Percentiles rank a stretch among this genome's conserved stretches.
Evolutionary conservation across 2,113 vertebrate genomes (phyloP).

Genomic region (Cygnus buccinator): DNA sequence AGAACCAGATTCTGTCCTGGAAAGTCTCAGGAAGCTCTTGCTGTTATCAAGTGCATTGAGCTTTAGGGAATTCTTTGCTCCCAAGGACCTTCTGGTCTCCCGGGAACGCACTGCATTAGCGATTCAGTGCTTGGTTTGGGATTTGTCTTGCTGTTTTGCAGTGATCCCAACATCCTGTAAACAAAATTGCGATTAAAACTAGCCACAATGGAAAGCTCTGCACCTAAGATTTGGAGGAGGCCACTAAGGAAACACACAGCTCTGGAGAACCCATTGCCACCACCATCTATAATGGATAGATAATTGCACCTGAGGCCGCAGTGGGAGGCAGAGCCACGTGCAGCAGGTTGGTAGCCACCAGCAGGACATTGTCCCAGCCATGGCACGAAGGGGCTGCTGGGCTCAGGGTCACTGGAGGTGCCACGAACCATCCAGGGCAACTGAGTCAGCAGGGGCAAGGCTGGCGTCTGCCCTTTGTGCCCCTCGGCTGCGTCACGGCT

Average conservation of each 20-base stretch:
- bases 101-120: not conserved
- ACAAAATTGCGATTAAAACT: not conserved
- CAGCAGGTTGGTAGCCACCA: not conserved
- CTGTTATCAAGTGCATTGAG: not conserved
- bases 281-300: not conserved
- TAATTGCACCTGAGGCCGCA: not conserved
- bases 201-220: not conserved
- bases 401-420: not conserved
- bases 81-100: not conserved
- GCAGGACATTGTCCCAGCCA: not conserved
- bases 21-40: not conserved
- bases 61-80: not conserved
- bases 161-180: rapidly evolving
- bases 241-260: not conserved
- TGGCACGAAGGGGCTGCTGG: rapidly evolving
- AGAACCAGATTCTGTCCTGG: not conserved
- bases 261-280: rapidly evolving
- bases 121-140: rapidly evolving
- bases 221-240: not conserved
- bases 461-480: rapidly evolving
- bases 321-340: rapidly evolving
- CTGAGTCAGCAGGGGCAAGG: not conserved
- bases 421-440: not conserved
- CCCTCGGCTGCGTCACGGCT: rapidly evolving
- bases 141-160: not conserved